These are phyloP conservation scores for Drosophila sturtevanti DNA, from an alignment of 1,140 invertebrate species.

Conservation along the genomic window DNA sequence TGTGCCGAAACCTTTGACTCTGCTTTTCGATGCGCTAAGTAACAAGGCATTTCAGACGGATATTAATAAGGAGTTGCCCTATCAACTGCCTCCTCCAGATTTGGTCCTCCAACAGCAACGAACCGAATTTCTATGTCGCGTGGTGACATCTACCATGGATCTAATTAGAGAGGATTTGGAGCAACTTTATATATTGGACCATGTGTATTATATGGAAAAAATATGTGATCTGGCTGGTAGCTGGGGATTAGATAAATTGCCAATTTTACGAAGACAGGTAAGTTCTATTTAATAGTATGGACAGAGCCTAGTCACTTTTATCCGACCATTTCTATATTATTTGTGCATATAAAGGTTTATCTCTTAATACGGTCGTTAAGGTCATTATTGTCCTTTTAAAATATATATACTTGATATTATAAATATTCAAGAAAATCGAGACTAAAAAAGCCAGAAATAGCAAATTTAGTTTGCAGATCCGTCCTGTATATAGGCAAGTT, in stretches of 20 bases:
- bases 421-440: no score
- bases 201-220: constrained; percentile 87
- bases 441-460: no score
- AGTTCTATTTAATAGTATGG: neutral
- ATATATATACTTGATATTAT: no score
- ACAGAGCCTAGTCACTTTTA: no score
- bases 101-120: constrained; percentile 84
- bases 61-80: constrained; percentile 83
- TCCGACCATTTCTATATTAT: no score
- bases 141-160: constrained; percentile 87
- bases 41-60: constrained; percentile 84
- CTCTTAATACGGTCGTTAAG: no score
- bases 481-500: neutral
- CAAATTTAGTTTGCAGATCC: no score
- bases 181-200: constrained; percentile 85
- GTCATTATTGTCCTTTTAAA: no score
- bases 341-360: no score
- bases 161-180: constrained; percentile 84
- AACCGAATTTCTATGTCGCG: constrained; percentile 86
- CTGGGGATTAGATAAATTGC: constrained; percentile 89
- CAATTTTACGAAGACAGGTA: constrained; percentile 85
- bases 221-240: constrained; percentile 88
- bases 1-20: constrained; percentile 87
- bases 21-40: constrained; percentile 88
- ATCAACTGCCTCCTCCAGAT: constrained; percentile 83